Evolutionary conservation across 2,113 vertebrate genomes (phyloP).

Genomic region (Gallinago media): DNA sequence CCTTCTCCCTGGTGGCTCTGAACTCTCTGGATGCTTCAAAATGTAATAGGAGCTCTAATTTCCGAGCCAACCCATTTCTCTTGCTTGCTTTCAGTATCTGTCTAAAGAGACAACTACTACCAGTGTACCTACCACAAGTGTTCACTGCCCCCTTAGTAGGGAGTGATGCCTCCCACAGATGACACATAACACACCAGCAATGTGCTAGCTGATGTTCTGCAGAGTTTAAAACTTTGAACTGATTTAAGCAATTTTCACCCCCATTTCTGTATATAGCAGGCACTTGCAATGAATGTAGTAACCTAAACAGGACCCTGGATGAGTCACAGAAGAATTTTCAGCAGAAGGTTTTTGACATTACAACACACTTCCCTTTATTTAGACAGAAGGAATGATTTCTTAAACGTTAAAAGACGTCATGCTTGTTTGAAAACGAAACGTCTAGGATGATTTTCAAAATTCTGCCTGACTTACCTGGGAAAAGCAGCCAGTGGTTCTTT

Average conservation of each 20-base stretch:
- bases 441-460: background rate
- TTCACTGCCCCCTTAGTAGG: background rate
- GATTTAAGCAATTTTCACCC: background rate
- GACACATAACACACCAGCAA: background rate
- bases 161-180: background rate
- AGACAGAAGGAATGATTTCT: background rate
- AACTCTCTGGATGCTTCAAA: background rate
- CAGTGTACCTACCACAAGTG: accelerated
- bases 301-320: background rate
- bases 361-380: background rate
- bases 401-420: background rate
- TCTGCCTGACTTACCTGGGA: background rate
- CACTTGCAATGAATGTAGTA: background rate
- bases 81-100: background rate
- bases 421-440: background rate
- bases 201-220: accelerated
- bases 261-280: background rate
- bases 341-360: background rate
- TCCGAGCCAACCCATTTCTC: background rate
- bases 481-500: background rate
- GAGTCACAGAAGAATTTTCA: background rate
- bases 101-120: background rate
- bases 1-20: background rate
- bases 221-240: background rate
- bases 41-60: background rate